phyloP scores from a whole-genome alignment of 2,113 vertebrate genomes.

The Haplotaxodon microlepis region DNA sequence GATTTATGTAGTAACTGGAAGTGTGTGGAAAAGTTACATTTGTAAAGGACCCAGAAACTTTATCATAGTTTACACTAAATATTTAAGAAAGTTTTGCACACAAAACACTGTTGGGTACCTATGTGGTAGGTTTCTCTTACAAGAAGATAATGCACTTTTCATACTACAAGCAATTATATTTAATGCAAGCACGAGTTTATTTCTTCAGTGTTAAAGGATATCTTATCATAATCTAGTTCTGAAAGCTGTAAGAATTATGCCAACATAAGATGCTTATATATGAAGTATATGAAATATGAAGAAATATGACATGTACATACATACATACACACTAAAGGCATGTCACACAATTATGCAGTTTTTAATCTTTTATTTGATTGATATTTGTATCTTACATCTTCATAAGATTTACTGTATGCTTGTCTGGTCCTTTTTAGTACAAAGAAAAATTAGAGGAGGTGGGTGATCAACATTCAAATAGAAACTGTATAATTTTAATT shows the following conservation, averaged over 20 bases:
- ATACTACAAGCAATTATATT: not conserved
- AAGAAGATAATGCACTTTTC: not conserved
- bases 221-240: not conserved
- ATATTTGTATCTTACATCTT: not conserved
- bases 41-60: not conserved
- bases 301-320: not conserved
- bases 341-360: not conserved
- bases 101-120: not conserved
- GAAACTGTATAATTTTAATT: not conserved
- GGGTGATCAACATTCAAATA: not conserved
- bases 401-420: not conserved
- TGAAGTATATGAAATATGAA: not conserved
- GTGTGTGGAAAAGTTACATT: not conserved
- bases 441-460: not conserved
- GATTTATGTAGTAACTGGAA: not conserved
- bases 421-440: not conserved
- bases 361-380: constrained; percentile 4
- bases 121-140: not conserved
- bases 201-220: too few relatives aligned
- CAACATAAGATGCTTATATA: not conserved
- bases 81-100: not conserved
- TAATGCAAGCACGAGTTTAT: not conserved
- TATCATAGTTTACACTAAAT: not conserved
- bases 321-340: not conserved
- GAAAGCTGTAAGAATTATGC: not conserved